Evolutionary conservation across 2,888 invertebrate species (phyloP).

Genomic region (Tenthredo distinguenda): DNA sequence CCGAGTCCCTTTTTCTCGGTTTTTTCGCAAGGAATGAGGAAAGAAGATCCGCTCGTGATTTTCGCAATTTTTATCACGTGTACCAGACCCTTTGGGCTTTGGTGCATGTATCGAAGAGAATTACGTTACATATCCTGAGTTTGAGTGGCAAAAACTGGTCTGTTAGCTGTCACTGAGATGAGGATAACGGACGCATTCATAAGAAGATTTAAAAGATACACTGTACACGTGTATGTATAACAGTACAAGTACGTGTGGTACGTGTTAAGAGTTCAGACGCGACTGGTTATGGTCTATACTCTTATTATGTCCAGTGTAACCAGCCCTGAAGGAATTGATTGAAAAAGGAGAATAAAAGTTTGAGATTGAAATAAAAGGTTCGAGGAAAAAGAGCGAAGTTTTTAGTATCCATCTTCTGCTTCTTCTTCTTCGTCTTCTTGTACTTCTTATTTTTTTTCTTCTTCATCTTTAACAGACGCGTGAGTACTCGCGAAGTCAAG

Average conservation of each 20-base stretch:
- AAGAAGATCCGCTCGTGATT: no score
- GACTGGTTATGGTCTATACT: neutral
- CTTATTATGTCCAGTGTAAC: neutral
- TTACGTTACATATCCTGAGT: neutral
- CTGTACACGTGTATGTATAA: neutral
- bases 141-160: neutral
- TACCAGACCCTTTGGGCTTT: no score
- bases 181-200: constrained; percentile 19
- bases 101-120: neutral
- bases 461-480: neutral
- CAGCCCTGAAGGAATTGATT: neutral
- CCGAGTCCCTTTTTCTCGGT: neutral
- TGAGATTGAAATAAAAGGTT: neutral
- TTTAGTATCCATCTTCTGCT: neutral
- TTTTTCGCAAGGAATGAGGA: neutral
- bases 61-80: no score
- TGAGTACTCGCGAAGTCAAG: neutral
- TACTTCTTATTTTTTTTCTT: neutral
- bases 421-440: neutral
- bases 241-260: neutral
- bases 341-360: neutral
- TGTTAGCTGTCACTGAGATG: constrained; percentile 17
- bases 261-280: neutral
- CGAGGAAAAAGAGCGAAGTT: neutral
- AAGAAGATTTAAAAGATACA: constrained; percentile 26